These are phyloP conservation scores for Proterorhinus semilunaris DNA, from an alignment of 2,113 vertebrate genomes.

Conservation along the genomic window DNA sequence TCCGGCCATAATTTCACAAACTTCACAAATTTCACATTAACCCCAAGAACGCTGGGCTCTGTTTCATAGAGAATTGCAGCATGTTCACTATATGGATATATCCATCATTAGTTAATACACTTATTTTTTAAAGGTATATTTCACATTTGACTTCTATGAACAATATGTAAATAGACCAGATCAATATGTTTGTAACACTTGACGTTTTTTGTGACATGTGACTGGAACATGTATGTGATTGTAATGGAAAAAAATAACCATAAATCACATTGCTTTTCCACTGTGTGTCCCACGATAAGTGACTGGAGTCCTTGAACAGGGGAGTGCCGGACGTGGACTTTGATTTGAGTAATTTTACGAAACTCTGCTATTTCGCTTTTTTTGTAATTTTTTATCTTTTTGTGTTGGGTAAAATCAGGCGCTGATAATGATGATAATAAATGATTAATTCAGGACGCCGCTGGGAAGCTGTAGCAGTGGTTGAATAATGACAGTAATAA, in stretches of 20 bases:
- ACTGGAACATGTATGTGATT: not conserved
- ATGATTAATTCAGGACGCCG: not conserved
- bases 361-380: not conserved
- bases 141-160: too few species aligned
- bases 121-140: too few species aligned
- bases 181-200: not conserved
- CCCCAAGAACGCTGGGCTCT: too few species aligned
- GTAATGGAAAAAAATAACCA: not conserved
- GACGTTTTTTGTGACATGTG: not conserved
- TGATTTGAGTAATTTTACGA: not conserved
- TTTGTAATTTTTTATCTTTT: not conserved
- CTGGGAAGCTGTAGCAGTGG: not conserved
- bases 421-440: not conserved
- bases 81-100: too few species aligned
- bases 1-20: too few species aligned
- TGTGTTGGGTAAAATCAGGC: not conserved
- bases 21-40: too few species aligned
- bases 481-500: not conserved
- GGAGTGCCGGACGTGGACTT: not conserved
- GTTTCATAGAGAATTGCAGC: too few species aligned
- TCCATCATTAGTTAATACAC: too few species aligned
- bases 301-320: constrained; percentile 26
- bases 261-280: constrained; percentile 42
- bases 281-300: constrained; percentile 3
- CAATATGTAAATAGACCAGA: too few species aligned